Conservation (phyloP, 2,888 invertebrate genomes). For the Pristionchus exspectatus region DNA sequence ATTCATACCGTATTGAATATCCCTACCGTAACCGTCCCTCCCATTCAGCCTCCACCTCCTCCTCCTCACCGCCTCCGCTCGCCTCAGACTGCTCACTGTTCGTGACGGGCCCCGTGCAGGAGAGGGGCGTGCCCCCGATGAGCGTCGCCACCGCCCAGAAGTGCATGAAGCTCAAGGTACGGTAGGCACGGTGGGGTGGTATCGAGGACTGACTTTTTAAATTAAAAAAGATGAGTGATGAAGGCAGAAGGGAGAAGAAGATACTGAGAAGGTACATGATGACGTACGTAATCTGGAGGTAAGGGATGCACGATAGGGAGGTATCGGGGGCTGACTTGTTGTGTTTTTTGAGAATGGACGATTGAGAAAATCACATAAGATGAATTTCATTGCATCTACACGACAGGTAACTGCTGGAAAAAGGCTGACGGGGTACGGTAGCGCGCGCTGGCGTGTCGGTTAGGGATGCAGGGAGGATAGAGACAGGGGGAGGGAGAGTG, state of each 20-base stretch:
- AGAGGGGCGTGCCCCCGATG: constrained; percentile 14
- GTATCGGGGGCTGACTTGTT: constrained; percentile 54
- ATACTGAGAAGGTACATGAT: background rate
- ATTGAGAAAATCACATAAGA: too few relatives aligned
- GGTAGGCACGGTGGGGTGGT: background rate
- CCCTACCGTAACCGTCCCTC: background rate
- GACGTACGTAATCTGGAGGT: background rate
- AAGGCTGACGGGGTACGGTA: background rate
- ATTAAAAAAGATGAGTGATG: too few relatives aligned
- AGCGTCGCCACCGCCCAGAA: constrained; percentile 58
- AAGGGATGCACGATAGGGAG: background rate
- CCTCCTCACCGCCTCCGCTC: background rate
- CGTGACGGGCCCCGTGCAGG: background rate
- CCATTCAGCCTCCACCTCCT: background rate
- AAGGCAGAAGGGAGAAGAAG: background rate
- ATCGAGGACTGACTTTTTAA: background rate
- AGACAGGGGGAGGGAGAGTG: background rate
- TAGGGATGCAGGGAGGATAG: background rate
- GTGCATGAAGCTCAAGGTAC: constrained; percentile 61
- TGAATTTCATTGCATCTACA: background rate
- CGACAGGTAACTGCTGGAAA: background rate
- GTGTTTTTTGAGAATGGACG: too few relatives aligned
- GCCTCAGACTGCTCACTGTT: constrained; percentile 46
- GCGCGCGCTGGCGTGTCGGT: background rate
- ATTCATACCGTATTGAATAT: too few relatives aligned